Conservation (phyloP, 1,140 invertebrate genomes). For the Popillia japonica region DNA sequence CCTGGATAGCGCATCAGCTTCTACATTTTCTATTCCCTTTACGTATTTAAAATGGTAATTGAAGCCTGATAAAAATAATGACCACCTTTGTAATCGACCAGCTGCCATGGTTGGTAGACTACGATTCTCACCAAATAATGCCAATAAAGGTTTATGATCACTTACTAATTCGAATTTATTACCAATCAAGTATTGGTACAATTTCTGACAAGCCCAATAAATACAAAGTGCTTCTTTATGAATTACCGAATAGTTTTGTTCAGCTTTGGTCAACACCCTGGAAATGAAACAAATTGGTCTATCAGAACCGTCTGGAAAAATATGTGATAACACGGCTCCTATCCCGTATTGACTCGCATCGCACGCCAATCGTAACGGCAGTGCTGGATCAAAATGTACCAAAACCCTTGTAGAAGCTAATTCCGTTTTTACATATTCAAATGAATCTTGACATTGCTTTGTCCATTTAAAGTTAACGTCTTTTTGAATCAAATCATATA, state of each 20-base stretch:
- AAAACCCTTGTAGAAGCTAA: conserved; percentile 34
- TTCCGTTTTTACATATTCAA: background rate
- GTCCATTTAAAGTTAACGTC: background rate
- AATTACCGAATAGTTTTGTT: conserved; percentile 45
- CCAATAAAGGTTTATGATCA: conserved; percentile 57
- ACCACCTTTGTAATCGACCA: conserved; percentile 47
- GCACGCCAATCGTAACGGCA: conserved; percentile 41
- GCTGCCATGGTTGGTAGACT: conserved; percentile 55
- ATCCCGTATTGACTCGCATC: conserved; percentile 44
- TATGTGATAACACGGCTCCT: conserved; percentile 42
- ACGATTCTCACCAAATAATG: conserved; percentile 59
- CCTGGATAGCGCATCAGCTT: too few relatives aligned
- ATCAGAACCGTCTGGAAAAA: conserved; percentile 8
- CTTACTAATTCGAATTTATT: conserved; percentile 57
- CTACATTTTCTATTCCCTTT: too few relatives aligned
- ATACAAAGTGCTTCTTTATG: conserved; percentile 46
- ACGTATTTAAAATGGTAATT: conserved; percentile 51
- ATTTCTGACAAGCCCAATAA: conserved; percentile 57
- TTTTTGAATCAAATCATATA: background rate
- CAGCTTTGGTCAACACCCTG: conserved; percentile 39
- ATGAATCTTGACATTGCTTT: background rate
- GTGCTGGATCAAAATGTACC: conserved; percentile 44
- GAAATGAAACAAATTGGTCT: conserved; percentile 42
- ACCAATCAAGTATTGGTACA: conserved; percentile 64
- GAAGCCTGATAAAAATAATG: conserved; percentile 47